A percentile compares a stretch with the other conserved stretches of the same genome.
Evolutionary conservation across 2,113 vertebrate species (phyloP).

Genomic region (Pygoscelis adeliae): DNA sequence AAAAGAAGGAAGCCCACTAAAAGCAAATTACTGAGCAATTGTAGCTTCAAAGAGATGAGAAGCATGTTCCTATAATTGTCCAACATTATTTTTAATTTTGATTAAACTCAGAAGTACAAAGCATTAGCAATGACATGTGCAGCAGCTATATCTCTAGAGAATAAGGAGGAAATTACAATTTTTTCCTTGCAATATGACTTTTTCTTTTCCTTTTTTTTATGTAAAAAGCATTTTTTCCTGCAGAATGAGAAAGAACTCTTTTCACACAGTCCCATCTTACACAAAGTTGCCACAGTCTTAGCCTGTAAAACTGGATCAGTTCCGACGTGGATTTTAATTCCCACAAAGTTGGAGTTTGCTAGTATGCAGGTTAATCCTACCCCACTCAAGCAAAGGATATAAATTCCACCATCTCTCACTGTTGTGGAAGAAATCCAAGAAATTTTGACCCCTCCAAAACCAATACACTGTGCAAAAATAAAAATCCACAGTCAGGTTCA

Average conservation of each 20-base stretch:
- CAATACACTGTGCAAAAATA: background rate
- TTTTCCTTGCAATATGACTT: background rate
- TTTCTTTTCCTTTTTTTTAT: background rate
- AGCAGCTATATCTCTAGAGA: conserved; percentile 20
- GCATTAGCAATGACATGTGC: conserved; percentile 11
- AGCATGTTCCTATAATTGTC: conserved; percentile 49
- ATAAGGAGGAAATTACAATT: background rate
- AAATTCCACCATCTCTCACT: background rate
- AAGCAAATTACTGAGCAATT: conserved; percentile 38
- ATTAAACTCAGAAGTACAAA: conserved; percentile 55
- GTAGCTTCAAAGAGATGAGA: conserved; percentile 61
- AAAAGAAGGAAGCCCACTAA: conserved; percentile 15
- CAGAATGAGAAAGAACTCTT: background rate
- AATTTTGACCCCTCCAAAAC: background rate
- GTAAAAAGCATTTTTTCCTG: background rate
- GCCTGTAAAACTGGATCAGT: background rate
- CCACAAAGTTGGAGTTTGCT: background rate
- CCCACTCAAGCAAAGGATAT: background rate
- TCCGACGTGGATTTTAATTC: background rate
- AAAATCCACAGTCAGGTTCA: background rate
- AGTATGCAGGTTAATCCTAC: background rate
- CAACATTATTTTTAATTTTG: conserved; percentile 59
- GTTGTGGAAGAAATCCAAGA: background rate
- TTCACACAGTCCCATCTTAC: background rate
- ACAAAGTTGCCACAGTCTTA: background rate